Base-by-base conservation (phyloP, 2,888 invertebrate genomes). In the Stegophylla sp. region DNA sequence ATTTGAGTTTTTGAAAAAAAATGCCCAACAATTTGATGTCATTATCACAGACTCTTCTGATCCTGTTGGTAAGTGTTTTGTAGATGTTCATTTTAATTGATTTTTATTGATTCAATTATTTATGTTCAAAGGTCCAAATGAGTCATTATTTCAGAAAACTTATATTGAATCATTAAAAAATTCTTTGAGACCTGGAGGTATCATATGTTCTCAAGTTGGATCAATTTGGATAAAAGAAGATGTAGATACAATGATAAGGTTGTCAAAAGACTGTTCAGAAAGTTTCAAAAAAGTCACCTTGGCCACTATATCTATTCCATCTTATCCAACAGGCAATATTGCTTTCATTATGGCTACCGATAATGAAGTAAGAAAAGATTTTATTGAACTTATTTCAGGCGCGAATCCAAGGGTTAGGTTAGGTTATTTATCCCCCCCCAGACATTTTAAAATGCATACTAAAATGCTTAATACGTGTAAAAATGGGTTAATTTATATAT, bases 11-110 rank as follows among this genome's bases (percentile, higher is more conserved):
- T 93, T 99, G 91, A 92, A 93, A 85, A 90, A 93, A 69, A 93
- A 97, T 86, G 89, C 89, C 82, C 89, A 91, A 61, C 92, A 94
- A 87, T 99, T 96, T 86, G 98, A 99, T 88, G 94, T 99, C 56
- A 97, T 99, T 83, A 97, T 99, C 79, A 99, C 98, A 0, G 99
- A 99, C 86, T 97, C 97, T 83, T 97, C 97, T 63, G 99, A 99
- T 88, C 98, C 98, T 0, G 90, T 98, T 45, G 98, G 98, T 89
- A 85, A 86, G 85, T 83, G 66, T 69, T 90, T 66, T 23, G 4
- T 20, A 48, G 12, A 17, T n/a, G 26, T 53, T 10, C 23, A 43
- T 41, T 66, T 64, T 34, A 66, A 48, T 34, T 1, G 0, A 10
- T 13, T 34, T 23, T 10, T 34, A 13, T 17, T 71, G 3, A 48